Evolutionary conservation across 1,140 invertebrate genomes (phyloP), one percentile per base, ranked within the genome.

Genomic region (Drosophila navojoa): DNA sequence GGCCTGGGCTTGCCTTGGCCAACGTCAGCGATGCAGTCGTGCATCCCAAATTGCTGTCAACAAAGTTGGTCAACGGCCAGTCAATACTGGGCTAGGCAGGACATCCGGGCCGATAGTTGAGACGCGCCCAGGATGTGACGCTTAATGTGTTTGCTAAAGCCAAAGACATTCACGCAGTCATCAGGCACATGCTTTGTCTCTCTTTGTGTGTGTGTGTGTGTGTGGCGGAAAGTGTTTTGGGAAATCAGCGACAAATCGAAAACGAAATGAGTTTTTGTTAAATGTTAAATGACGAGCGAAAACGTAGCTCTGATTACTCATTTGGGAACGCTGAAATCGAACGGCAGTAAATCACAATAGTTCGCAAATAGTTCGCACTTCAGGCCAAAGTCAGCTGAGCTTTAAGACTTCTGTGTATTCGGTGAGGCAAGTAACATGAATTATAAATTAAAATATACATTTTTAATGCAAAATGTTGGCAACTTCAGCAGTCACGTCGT

Each of bases 11-110:
- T 40, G 73, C 68, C 79, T 72, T 73, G 63, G 73, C 63, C 77
- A 80, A 71, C 68, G 77, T 57, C 62, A 71, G 54, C 64, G 66
- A 75, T 86, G 81, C 81, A 86, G 71, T 81, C 82, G 82, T 86
- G 82, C 82, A 86, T 86, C 71, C 81, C 79, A 87, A 81, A 86
- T 86, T 79, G 79, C 68, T 81, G 82, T 87, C 76, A 76, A 84
- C 73, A 77, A 67, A 73, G 64, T 62, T 45, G 61, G 63, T 50
- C 74, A 32, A 15, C 9, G 38, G 40, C 47, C 53, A 58, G 64
- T 64, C 57, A 60, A 74, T 67, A 44, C 42, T 59, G 66, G 66
- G 68, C 44, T 57, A 61, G 63, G 45, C 58, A 76, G 76, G 76
- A 80, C 58, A 60, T 60, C 64, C 68, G 61, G 57, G 50, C 55